phyloP scores from a whole-genome alignment of 2,113 vertebrate species.

The Myiagra hebetior region DNA sequence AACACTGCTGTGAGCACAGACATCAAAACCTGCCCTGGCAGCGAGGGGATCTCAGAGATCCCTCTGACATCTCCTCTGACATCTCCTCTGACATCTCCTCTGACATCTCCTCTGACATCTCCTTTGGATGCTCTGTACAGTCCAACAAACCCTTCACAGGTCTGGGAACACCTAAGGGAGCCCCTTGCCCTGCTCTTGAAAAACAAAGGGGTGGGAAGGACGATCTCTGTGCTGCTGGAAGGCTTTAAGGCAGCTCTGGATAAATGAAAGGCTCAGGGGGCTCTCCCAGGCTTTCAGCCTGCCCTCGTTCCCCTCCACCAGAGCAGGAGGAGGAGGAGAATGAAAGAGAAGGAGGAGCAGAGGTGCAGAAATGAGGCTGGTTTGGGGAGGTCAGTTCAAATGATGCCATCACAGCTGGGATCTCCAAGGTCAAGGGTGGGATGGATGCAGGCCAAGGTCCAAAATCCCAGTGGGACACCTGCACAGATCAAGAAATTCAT shows the following conservation, averaged over 20 bases:
- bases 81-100: no score
- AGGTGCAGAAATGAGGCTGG: background rate
- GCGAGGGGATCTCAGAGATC: background rate
- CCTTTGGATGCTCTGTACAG: background rate
- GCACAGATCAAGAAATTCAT: accelerated
- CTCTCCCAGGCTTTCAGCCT: background rate
- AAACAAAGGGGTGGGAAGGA: background rate
- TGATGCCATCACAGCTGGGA: background rate
- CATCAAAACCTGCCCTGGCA: background rate
- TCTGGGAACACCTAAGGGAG: background rate
- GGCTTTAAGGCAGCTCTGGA: background rate
- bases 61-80: background rate
- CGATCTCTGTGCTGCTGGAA: background rate
- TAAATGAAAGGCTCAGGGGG: background rate
- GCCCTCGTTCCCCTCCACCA: background rate
- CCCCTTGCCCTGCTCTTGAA: background rate
- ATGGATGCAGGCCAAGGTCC: background rate
- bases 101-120: background rate
- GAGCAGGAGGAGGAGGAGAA: background rate
- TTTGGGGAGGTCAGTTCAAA: background rate
- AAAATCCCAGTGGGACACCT: background rate
- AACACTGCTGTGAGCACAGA: background rate
- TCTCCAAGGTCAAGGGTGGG: background rate
- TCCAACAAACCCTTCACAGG: background rate
- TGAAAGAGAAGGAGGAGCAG: background rate